phyloP scores from a whole-genome alignment of 1,140 invertebrate genomes.

The Planococcus citri region DNA sequence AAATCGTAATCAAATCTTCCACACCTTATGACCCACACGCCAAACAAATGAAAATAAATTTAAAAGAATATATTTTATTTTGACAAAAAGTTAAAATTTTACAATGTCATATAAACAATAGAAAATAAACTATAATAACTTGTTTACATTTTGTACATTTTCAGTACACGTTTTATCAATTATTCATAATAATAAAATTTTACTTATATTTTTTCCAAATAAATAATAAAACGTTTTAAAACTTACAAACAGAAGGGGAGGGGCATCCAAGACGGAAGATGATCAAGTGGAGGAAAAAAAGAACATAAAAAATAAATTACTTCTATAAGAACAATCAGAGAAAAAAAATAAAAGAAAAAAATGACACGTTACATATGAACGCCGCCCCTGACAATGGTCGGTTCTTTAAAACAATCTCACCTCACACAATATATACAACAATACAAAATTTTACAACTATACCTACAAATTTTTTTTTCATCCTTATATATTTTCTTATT shows the following conservation, averaged over 20 bases:
- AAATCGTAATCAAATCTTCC: no score
- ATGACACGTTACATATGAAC: background rate
- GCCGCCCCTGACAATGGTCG: background rate
- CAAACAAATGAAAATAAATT: no score
- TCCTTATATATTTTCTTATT: no score
- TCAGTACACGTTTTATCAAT: slow-evolving; percentile 12
- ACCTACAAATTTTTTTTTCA: background rate
- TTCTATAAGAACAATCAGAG: slow-evolving; percentile 13
- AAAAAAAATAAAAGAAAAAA: slow-evolving; percentile 9
- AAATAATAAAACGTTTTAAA: slow-evolving; percentile 19
- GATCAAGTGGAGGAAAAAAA: no score
- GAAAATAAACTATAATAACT: slow-evolving; percentile 11
- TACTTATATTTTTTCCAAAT: background rate
- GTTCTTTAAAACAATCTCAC: background rate
- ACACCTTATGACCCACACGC: no score
- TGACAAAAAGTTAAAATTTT: slow-evolving; percentile 18
- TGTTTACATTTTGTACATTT: slow-evolving; percentile 18
- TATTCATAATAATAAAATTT: slow-evolving; percentile 12
- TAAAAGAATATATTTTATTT: slow-evolving; percentile 11
- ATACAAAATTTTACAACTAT: no score
- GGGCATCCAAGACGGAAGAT: background rate
- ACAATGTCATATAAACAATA: slow-evolving; percentile 9
- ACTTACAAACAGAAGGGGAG: slow-evolving; percentile 1
- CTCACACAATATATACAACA: background rate
- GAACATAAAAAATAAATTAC: slow-evolving; percentile 14